These are phyloP conservation scores for Pinctada fucata DNA, from an alignment of 2,888 invertebrate genomes.

Conservation along the genomic window DNA sequence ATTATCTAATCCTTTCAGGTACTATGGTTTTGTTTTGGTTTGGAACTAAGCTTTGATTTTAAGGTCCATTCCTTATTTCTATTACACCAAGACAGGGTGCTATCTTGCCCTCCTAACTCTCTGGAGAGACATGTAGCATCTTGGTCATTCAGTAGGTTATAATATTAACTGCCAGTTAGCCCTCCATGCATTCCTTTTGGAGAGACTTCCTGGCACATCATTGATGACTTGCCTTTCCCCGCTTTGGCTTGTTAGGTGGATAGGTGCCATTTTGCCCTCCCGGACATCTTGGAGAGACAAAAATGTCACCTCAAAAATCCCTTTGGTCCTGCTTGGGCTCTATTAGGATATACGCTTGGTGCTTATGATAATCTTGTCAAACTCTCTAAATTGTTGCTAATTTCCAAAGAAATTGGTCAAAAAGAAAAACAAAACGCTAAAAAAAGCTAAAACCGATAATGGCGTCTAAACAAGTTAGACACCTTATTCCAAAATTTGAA, in stretches of 20 bases:
- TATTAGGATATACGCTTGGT: too few relatives aligned
- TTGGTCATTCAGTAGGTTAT: slow-evolving; percentile 25
- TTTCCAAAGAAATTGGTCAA: too few relatives aligned
- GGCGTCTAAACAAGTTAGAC: too few relatives aligned
- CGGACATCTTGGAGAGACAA: slow-evolving; percentile 53
- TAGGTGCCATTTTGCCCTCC: slow-evolving; percentile 46
- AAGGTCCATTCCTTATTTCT: not conserved
- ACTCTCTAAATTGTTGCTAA: too few relatives aligned
- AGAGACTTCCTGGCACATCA: slow-evolving; percentile 53
- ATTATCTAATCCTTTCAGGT: too few relatives aligned
- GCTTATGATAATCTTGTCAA: too few relatives aligned
- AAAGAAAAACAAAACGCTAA: too few relatives aligned
- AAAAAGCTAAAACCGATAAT: too few relatives aligned
- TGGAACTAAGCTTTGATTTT: not conserved
- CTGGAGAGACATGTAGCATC: slow-evolving; percentile 61
- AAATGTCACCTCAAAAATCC: slow-evolving; percentile 45
- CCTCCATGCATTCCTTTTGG: slow-evolving; percentile 52
- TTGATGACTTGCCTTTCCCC: not conserved
- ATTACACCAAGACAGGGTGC: slow-evolving; percentile 38
- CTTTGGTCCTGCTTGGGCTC: slow-evolving; percentile 16
- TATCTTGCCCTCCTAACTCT: slow-evolving; percentile 56
- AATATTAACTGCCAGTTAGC: slow-evolving; percentile 55
- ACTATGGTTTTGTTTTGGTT: too few relatives aligned
- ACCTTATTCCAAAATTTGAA: too few relatives aligned
- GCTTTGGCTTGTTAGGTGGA: slow-evolving; percentile 26